Evolutionary conservation across 2,888 invertebrate species (phyloP).

Genomic region (Buathra laborator): DNA sequence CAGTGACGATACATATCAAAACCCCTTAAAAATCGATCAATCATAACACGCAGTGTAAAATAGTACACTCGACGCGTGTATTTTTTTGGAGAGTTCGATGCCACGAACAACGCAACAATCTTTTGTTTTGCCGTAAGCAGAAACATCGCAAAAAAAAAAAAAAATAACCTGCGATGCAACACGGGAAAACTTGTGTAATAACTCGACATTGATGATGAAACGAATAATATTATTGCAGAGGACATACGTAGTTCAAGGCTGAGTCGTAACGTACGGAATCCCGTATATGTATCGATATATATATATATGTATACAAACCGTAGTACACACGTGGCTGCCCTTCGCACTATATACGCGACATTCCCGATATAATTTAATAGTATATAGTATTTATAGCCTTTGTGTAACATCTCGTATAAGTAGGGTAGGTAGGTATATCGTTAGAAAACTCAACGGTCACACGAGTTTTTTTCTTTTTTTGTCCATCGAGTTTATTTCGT

Average conservation of each 20-base stretch:
- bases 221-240: slow-evolving; percentile 45
- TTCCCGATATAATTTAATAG: slow-evolving; percentile 58
- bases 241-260: slow-evolving; percentile 21
- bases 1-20: too few species aligned
- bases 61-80: slow-evolving; percentile 16
- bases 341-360: slow-evolving; percentile 21
- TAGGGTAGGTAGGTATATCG: slow-evolving; percentile 61
- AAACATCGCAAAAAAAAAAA: background rate
- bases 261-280: slow-evolving; percentile 1
- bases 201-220: background rate
- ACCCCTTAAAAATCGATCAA: slow-evolving; percentile 17
- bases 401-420: slow-evolving; percentile 64
- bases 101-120: background rate
- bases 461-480: slow-evolving; percentile 54
- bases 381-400: slow-evolving; percentile 59
- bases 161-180: background rate
- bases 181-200: slow-evolving; percentile 1
- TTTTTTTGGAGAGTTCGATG: slow-evolving; percentile 18
- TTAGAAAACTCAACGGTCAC: slow-evolving; percentile 69
- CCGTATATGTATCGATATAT: background rate
- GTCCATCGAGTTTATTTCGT: slow-evolving; percentile 42
- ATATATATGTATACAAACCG: background rate
- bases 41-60: slow-evolving; percentile 7
- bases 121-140: background rate
- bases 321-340: slow-evolving; percentile 29